These are phyloP conservation scores for Callochromis pleurospilus DNA, from an alignment of 2,113 vertebrate species.

Conservation along the genomic window DNA sequence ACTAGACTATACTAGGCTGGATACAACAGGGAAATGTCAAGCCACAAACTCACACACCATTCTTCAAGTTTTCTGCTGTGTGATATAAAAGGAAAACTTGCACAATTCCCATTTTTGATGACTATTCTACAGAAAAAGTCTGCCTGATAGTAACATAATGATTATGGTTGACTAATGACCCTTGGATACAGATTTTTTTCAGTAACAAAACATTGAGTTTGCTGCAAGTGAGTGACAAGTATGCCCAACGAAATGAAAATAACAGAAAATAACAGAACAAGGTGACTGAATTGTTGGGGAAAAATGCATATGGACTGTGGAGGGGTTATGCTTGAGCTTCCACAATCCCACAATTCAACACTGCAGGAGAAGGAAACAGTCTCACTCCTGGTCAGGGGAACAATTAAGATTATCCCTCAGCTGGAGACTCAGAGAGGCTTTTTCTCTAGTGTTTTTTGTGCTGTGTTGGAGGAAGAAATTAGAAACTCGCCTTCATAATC, in stretches of 20 bases:
- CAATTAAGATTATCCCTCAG: background rate
- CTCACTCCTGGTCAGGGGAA: background rate
- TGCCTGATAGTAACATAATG: background rate
- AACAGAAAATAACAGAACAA: background rate
- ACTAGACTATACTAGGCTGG: background rate
- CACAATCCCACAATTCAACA: background rate
- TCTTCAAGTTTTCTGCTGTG: background rate
- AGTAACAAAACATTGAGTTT: background rate
- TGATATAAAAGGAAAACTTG: background rate
- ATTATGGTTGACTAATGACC: background rate
- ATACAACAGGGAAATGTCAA: background rate
- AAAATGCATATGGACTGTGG: background rate
- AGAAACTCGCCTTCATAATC: background rate
- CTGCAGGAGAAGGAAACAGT: background rate
- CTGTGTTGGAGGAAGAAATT: background rate
- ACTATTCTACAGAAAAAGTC: background rate
- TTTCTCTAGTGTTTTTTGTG: background rate
- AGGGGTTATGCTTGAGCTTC: background rate
- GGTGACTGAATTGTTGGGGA: too few species aligned
- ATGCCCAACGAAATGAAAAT: background rate
- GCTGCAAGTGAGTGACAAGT: background rate
- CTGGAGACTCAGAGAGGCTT: background rate
- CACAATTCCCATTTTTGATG: background rate
- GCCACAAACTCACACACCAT: background rate
- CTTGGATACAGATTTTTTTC: background rate